Conservation (phyloP, 2,888 invertebrate species). For the Unio pictorum region DNA sequence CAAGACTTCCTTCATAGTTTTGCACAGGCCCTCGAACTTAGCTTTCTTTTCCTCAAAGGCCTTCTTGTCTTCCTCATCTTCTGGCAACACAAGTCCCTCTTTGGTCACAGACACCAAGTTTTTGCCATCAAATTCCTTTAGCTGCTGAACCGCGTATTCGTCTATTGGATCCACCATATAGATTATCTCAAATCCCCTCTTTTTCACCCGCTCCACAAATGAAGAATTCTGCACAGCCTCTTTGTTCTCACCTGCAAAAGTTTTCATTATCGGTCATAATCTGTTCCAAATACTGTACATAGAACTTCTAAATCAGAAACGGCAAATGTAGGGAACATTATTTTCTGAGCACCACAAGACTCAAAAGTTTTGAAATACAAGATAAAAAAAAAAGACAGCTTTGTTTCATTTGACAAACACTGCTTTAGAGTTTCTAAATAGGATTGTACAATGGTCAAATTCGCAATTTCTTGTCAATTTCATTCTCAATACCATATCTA, state of each 20-base stretch:
- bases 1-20: conserved; percentile 91
- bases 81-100: conserved; percentile 96
- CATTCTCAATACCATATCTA: background rate
- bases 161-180: conserved; percentile 99
- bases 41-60: conserved; percentile 87
- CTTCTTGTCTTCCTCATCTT: conserved; percentile 97
- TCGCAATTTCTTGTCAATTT: background rate
- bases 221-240: conserved; percentile 96
- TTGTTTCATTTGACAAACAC: too few species aligned
- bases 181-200: conserved; percentile 93
- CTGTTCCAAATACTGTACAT: conserved; percentile 81
- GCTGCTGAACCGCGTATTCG: conserved; percentile 98
- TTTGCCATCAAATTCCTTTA: conserved; percentile 97
- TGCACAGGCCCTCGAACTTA: conserved; percentile 84
- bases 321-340: too few species aligned
- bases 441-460: too few species aligned
- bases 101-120: conserved; percentile 97
- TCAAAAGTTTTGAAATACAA: too few species aligned
- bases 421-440: too few species aligned
- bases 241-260: conserved; percentile 76
- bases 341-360: too few species aligned
- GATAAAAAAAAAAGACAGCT: too few species aligned
- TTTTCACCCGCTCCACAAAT: conserved; percentile 97
- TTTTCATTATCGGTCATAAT: conserved; percentile 75
- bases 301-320: conserved; percentile 78